Base-by-base conservation (phyloP, 1,140 invertebrate species). In the Lepidurus apus region DNA sequence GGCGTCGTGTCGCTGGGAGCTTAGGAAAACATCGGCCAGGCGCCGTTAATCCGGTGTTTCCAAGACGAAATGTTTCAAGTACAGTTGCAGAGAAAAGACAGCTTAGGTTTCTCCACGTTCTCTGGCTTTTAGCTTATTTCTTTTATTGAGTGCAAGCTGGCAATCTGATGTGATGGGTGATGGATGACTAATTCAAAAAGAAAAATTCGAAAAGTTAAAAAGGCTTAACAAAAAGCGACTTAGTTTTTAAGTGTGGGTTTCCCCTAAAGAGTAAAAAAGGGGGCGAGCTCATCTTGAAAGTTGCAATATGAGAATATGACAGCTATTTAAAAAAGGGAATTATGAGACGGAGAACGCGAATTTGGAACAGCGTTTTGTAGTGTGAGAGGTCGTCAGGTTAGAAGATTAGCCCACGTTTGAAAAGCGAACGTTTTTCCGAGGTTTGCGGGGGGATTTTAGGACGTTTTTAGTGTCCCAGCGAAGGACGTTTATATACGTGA, bases 301-400 rank as follows among this genome's bases (percentile, higher is more conserved):
- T 34, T 34, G n/a, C n/a, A n/a, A n/a, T n/a, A n/a, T n/a, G n/a
- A n/a, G n/a, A n/a, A n/a, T n/a, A n/a, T n/a, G n/a, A n/a, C 34
- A 34, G 34, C 3, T 34, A 34, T 0, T 34, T 34, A 4, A 0
- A n/a, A n/a, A n/a, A 3, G 34, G 34, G n/a, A 65, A 65, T 65
- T 13, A 21, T 0, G 53, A 21, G 53, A 65, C 53, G 53, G 21
- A 21, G 34, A 34, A 13, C 21, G 53, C 53, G 53, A 65, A 65
- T 65, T 65, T 9, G 0, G 13, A 65, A 65, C 17, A 7, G 45
- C 17, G 53, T 65, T 13, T 21, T 13, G 53, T 65, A 21, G 53
- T 65, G 53, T 65, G 53, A 65, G 53, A 65, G 53, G 53, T 65
- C 53, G 53, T n/a, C 53, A 65, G 53, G 53, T 65, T 65, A 65